Conservation (phyloP, 2,113 vertebrate genomes). For the Cynopterus brachyotis region DNA sequence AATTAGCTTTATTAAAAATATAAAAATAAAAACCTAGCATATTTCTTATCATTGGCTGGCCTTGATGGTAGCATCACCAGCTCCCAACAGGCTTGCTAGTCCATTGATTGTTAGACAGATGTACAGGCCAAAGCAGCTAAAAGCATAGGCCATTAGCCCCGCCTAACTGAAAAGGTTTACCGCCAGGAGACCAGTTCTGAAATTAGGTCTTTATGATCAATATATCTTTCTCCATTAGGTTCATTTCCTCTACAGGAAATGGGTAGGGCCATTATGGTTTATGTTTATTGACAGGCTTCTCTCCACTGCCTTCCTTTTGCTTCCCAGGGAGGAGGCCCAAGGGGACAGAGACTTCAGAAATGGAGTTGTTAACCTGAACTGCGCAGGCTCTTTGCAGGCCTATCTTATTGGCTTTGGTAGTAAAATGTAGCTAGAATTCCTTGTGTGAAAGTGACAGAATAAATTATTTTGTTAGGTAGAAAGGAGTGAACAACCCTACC, state of each 20-base stretch:
- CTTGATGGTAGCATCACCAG: background rate
- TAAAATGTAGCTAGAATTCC: background rate
- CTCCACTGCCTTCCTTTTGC: background rate
- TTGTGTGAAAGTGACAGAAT: background rate
- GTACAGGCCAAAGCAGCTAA: background rate
- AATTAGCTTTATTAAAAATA: background rate
- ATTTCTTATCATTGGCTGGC: background rate
- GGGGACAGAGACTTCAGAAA: background rate
- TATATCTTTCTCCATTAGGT: constrained; percentile 66
- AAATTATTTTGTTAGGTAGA: background rate
- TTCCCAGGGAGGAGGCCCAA: background rate
- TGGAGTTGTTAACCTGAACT: background rate
- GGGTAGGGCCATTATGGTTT: constrained; percentile 39
- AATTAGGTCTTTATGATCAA: constrained; percentile 60
- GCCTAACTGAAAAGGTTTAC: background rate
- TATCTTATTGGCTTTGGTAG: background rate
- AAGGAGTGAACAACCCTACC: background rate
- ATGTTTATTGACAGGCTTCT: constrained; percentile 48
- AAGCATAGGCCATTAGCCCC: constrained; percentile 53
- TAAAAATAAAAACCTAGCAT: background rate
- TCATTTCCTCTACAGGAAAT: constrained; percentile 71
- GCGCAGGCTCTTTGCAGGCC: background rate
- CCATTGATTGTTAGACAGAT: constrained; percentile 34
- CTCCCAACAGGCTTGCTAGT: background rate
- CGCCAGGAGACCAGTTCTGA: constrained; percentile 33